Evolutionary conservation across 2,797 vertebrate genomes (phyloP), one percentile per base, ranked within the genome.

Genomic region (Leuciscus waleckii): DNA sequence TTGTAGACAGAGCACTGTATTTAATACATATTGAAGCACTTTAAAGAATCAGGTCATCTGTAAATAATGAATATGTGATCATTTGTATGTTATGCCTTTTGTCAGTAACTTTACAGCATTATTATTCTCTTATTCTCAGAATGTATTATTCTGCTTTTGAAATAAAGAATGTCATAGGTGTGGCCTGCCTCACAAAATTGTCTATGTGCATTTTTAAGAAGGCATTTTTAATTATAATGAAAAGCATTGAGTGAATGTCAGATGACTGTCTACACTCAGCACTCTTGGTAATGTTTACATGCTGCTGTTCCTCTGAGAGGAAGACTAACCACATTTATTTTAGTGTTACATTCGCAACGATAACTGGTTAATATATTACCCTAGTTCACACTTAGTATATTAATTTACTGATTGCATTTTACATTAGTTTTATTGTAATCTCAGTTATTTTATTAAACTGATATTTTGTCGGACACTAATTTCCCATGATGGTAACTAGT

Each of bases 141-240:
- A 49, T 49, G 4, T 49, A 46, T 14, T 46, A 46, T 16, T 46
- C 37, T 46, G 19, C 49, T 43, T 82, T 63, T 65, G 49, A 83
- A 89, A 87, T 89, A 87, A 89, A 89, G 63, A 65, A 51, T 70
- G 21, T 61, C 58, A 43, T 70, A 63, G 39, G 63, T 69, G 79
- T 86, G 82, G 58, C 46, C 68, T 21, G 39, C 0, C 5, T 82
- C 23, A 23, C 11, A 23, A 1, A 2, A 61, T 84, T 49, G 23
- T 58, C 39, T 19, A 10, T 16, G 54, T 54, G 32, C 58, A 54
- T 39, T 58, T 71, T 41, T 46, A 14, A 51, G 9, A 65, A 35
- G 19, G 8, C 56, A 46, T n/a, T 51, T 51, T n/a, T 69, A 9
- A 51, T 54, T 23, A 11, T 2, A 14, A 46, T 26, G 7, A 67